Conservation (phyloP, 2,888 invertebrate species). For the Drosophila pseudotalamancana region DNA sequence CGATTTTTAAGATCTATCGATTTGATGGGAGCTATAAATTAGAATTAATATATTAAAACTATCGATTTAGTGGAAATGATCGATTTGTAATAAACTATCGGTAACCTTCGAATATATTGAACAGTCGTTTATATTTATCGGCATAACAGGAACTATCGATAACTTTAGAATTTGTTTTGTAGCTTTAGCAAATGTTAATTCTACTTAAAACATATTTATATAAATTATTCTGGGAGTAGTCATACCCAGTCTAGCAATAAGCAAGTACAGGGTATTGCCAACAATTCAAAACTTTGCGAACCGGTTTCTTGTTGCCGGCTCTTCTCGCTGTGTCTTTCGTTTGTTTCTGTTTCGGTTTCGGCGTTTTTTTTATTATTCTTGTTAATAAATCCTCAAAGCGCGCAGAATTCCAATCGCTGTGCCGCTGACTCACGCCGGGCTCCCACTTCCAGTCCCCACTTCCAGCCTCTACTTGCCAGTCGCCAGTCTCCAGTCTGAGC, state of each 20-base stretch:
- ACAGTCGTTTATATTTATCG: too few species aligned
- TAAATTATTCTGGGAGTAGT: not conserved
- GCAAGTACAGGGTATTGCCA: slow-evolving; percentile 35
- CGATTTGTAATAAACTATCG: too few species aligned
- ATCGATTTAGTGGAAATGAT: too few species aligned
- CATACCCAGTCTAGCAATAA: not conserved
- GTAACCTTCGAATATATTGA: too few species aligned
- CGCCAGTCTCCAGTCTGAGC: slow-evolving; percentile 14
- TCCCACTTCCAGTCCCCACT: slow-evolving; percentile 37
- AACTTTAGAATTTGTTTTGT: too few species aligned
- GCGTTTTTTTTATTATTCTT: slow-evolving; percentile 73
- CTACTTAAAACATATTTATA: too few species aligned
- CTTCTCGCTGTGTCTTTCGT: slow-evolving; percentile 36
- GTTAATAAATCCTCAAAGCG: slow-evolving; percentile 81
- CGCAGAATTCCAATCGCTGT: slow-evolving; percentile 74
- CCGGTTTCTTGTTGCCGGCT: slow-evolving; percentile 51
- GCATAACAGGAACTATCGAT: too few species aligned
- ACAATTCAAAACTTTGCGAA: slow-evolving; percentile 37
- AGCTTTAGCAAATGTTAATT: too few species aligned
- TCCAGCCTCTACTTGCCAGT: not conserved
- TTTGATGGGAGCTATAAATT: too few species aligned
- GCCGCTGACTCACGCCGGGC: slow-evolving; percentile 63
- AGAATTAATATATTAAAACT: too few species aligned
- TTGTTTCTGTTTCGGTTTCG: slow-evolving; percentile 44
- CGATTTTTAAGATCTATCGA: too few species aligned